Percentiles rank a stretch among this genome's conserved stretches.
These are phyloP conservation scores for Parnassius mnemosyne DNA, from an alignment of 2,888 invertebrate species.

Conservation along the genomic window DNA sequence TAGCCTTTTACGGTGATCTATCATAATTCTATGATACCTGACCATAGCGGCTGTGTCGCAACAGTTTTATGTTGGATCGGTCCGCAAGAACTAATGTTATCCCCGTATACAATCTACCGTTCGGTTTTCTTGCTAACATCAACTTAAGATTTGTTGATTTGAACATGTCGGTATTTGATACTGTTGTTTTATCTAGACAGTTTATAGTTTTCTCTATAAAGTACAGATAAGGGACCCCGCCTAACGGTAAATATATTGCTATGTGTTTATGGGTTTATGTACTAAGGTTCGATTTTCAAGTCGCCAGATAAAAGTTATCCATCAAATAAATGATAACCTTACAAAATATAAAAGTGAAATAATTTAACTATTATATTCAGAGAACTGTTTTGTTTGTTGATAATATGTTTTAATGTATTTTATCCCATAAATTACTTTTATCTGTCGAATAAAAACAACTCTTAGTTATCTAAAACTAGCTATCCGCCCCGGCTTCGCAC, in stretches of 20 bases:
- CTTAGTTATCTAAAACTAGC: too few relatives aligned
- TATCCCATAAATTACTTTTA: too few relatives aligned
- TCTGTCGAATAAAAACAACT: too few relatives aligned
- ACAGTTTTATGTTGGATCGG: constrained; percentile 17
- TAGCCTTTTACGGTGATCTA: constrained; percentile 45
- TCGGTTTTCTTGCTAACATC: constrained; percentile 12
- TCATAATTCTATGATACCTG: constrained; percentile 45
- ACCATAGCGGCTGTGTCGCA: constrained; percentile 23
- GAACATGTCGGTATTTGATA: constrained; percentile 2
- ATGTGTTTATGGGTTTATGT: neutral
- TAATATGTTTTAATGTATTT: too few relatives aligned
- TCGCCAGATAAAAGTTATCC: too few relatives aligned
- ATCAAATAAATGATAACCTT: too few relatives aligned
- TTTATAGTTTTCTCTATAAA: neutral
- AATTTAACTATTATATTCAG: too few relatives aligned
- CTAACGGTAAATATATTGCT: neutral
- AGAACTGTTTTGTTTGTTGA: too few relatives aligned
- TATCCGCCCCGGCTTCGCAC: too few relatives aligned
- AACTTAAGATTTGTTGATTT: constrained; percentile 1
- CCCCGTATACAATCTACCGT: constrained; percentile 1
- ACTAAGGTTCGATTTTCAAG: too few relatives aligned
- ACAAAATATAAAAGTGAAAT: too few relatives aligned
- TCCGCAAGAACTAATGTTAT: constrained; percentile 9
- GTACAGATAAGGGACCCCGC: neutral
- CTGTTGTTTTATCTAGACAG: neutral